Evolutionary conservation across 2,113 vertebrate species (phyloP), one percentile per base, ranked within the genome.

Genomic region (Anguilla rostrata): DNA sequence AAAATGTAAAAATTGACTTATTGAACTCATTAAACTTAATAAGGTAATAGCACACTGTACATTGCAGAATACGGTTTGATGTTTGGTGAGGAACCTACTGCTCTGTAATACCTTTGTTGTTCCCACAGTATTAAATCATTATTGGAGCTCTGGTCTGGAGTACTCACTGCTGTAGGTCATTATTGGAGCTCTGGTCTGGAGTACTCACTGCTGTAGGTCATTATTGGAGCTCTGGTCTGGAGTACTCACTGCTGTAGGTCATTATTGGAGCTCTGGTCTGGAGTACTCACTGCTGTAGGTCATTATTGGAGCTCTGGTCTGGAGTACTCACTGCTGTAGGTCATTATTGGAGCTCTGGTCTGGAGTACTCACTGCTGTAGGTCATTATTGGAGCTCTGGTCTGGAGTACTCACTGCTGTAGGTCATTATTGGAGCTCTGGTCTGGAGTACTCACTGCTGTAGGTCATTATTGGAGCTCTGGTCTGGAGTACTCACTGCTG

Each of bases 181-280:
- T 9, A 71, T 9, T 71, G 63, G 26, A n/a, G 26, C 20, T n/a
- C 63, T 57, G 56, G 15, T 60, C 57, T 0, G 20, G 7, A 63
- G 15, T 90, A 95, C 98, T 90, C 94, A 99, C 98, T 97, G 80
- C 96, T 99, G 8, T 99, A 99, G 75, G 97, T 99, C 66, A 75
- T 34, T 12, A 75, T 12, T 75, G 66, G n/a, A 29, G n/a, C 26
- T 34, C 66, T 63, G 60, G 5, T 53, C 43, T 5, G 43, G 3
- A 5, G 43, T 46, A 46, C 43, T 46, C 43, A 46, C 57, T 60
- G 57, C 18, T 60, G 2, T 60, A 60, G 18, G 57, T 71, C 63
- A 71, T n/a, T 9, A 71, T 9, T 71, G 63, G 26, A n/a, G 26
- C 18, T n/a, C 63, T 60, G 57, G 43, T 46, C 43, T 5, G 43